A percentile compares a stretch with the other conserved stretches of the same genome.
These are phyloP conservation scores for Mesembrinibis cayennensis DNA, from an alignment of 2,113 vertebrate species.

Conservation along the genomic window DNA sequence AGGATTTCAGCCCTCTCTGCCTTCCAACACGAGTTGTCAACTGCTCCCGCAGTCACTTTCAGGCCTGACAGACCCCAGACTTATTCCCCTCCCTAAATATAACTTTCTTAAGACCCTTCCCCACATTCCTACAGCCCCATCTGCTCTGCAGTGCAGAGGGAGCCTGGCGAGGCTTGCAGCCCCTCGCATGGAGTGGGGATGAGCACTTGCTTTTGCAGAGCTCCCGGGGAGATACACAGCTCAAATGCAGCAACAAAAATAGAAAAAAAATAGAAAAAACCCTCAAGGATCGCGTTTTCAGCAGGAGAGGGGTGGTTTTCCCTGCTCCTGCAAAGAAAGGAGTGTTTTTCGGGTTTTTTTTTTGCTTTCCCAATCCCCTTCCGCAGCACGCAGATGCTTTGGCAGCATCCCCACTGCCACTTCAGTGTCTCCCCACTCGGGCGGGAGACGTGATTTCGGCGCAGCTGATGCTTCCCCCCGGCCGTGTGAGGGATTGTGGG, in stretches of 20 bases:
- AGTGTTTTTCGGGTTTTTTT: accelerated
- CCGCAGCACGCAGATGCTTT: accelerated
- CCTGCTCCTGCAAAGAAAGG: background rate
- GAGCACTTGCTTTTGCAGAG: accelerated
- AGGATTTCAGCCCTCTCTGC: background rate
- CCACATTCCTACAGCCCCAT: background rate
- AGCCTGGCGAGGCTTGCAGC: background rate
- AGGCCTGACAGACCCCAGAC: background rate
- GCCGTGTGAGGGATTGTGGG: conserved; percentile 30
- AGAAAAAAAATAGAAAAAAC: background rate
- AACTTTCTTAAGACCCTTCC: background rate
- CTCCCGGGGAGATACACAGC: background rate
- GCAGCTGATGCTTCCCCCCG: background rate
- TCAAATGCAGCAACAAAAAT: background rate
- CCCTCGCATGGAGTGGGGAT: accelerated
- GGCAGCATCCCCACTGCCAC: background rate
- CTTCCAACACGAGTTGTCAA: accelerated
- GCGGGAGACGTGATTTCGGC: background rate
- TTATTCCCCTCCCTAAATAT: background rate
- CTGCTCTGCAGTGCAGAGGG: background rate
- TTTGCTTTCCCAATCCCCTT: background rate
- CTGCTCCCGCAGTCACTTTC: background rate
- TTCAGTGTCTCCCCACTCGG: background rate
- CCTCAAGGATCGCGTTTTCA: background rate
- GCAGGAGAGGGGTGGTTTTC: too few relatives aligned